Percentiles rank a stretch among this genome's conserved stretches.
These are phyloP conservation scores for Chamaetylas fuelleborni DNA, from an alignment of 2,113 vertebrate species.

Conservation along the genomic window DNA sequence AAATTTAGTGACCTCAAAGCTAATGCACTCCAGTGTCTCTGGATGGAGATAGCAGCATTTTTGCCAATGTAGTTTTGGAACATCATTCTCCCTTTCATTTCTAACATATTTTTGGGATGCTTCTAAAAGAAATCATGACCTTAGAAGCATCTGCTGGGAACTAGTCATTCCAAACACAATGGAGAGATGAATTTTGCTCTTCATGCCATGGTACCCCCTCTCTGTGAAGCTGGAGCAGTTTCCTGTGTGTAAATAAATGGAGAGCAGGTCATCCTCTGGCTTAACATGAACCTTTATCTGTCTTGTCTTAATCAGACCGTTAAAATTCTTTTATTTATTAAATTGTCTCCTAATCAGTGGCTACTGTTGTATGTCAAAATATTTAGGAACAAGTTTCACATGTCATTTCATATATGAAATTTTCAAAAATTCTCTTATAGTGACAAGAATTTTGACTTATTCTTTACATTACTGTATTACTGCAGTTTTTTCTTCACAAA, in stretches of 20 bases:
- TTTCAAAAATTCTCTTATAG: not conserved
- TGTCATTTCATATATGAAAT: not conserved
- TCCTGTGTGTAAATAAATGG: not conserved
- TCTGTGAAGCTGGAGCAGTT: not conserved
- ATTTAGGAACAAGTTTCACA: not conserved
- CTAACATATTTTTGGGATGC: not conserved
- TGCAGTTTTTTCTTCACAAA: not conserved
- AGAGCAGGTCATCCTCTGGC: not conserved
- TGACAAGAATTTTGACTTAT: not conserved
- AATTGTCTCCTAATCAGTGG: not conserved
- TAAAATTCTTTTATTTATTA: not conserved
- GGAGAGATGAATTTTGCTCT: not conserved
- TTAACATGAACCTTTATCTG: not conserved
- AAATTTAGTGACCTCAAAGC: not conserved
- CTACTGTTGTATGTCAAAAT: not conserved
- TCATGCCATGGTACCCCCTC: not conserved
- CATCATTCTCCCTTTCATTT: not conserved
- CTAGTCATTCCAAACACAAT: not conserved
- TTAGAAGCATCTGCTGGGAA: not conserved
- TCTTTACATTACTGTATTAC: not conserved
- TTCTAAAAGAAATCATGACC: not conserved
- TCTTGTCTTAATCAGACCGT: not conserved
- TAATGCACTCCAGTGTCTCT: not conserved
- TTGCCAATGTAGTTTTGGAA: not conserved
- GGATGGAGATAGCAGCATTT: not conserved